A percentile compares a stretch with the other conserved stretches of the same genome.
Evolutionary conservation across 2,113 vertebrate species (phyloP).

Genomic region (Rhizomys pruinosus): DNA sequence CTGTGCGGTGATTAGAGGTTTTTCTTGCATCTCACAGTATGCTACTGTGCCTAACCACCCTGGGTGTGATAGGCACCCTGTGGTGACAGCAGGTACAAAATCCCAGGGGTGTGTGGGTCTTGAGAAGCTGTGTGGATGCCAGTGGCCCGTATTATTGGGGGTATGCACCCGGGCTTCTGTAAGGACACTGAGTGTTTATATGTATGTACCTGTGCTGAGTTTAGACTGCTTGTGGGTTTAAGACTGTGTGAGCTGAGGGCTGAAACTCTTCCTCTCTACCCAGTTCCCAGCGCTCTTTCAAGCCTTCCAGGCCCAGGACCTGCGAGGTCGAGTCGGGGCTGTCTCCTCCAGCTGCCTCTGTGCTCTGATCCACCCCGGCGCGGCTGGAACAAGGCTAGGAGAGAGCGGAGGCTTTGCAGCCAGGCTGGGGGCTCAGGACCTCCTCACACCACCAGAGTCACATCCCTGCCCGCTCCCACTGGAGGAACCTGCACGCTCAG

Average conservation of each 20-base stretch:
- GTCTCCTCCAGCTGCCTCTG: no score
- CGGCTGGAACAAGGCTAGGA: slow-evolving; percentile 70
- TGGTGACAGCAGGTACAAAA: not conserved
- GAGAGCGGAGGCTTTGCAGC: slow-evolving; percentile 51
- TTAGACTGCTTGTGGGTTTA: not conserved
- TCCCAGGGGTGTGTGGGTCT: not conserved
- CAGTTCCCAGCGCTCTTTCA: not conserved
- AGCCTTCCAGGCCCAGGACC: not conserved
- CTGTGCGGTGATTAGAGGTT: not conserved
- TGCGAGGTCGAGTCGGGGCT: not conserved
- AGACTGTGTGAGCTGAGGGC: no score
- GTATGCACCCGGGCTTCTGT: no score
- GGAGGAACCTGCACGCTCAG: not conserved
- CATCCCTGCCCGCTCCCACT: not conserved
- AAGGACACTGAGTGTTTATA: not conserved
- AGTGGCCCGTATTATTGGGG: not conserved
- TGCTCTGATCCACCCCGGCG: slow-evolving; percentile 25
- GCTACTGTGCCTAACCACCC: not conserved
- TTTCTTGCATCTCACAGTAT: not conserved
- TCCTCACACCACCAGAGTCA: not conserved
- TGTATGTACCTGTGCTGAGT: not conserved
- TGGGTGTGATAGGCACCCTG: not conserved
- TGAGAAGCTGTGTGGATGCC: not conserved
- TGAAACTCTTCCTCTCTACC: not conserved
- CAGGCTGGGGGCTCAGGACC: slow-evolving; percentile 47